phyloP scores from a whole-genome alignment of 2,888 invertebrate genomes.

The Brachypterus glaber region DNA sequence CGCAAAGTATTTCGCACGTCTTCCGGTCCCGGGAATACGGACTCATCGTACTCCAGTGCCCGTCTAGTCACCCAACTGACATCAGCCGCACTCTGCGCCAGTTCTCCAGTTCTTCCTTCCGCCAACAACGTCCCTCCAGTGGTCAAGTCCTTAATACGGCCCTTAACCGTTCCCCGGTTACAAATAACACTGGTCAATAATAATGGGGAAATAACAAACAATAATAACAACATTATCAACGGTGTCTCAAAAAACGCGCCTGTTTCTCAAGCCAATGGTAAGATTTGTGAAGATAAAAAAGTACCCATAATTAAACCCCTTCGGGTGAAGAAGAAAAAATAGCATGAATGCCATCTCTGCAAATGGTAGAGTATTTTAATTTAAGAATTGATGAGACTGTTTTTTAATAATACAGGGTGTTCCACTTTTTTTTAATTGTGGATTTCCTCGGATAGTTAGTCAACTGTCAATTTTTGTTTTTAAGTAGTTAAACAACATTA shows the following conservation, averaged over 20 bases:
- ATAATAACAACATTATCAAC: slow-evolving; percentile 18
- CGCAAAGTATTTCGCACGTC: slow-evolving; percentile 49
- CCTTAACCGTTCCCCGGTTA: slow-evolving; percentile 48
- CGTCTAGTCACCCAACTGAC: slow-evolving; percentile 49
- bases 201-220: slow-evolving; percentile 30
- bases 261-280: slow-evolving; percentile 5
- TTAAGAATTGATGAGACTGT: slow-evolving; percentile 4
- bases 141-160: slow-evolving; percentile 48
- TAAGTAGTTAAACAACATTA: too few species aligned
- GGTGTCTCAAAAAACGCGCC: slow-evolving; percentile 13
- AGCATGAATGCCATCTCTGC: slow-evolving; percentile 32
- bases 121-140: slow-evolving; percentile 42
- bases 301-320: slow-evolving; percentile 36
- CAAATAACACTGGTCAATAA: slow-evolving; percentile 41
- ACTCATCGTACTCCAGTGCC: slow-evolving; percentile 40
- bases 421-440: too few species aligned
- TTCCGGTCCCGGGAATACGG: slow-evolving; percentile 37
- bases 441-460: too few species aligned
- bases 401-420: too few species aligned
- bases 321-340: slow-evolving; percentile 43
- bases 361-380: slow-evolving; percentile 25
- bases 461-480: too few species aligned
- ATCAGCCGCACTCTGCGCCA: slow-evolving; percentile 51
- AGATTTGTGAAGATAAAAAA: slow-evolving; percentile 26
- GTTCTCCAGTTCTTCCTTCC: slow-evolving; percentile 49